These are phyloP conservation scores for Aphrophora alni DNA, from an alignment of 2,888 invertebrate species.

Conservation along the genomic window DNA sequence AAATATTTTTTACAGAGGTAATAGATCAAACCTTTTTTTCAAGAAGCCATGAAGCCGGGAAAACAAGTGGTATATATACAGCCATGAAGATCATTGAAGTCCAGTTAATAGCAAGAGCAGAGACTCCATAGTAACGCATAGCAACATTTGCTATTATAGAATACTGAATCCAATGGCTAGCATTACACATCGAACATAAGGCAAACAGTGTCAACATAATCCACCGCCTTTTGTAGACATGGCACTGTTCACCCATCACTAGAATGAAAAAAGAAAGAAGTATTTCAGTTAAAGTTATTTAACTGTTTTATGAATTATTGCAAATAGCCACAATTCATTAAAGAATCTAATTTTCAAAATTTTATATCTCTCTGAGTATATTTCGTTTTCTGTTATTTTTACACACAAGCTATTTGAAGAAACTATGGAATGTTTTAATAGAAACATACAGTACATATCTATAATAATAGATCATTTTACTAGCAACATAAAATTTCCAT, in stretches of 20 bases:
- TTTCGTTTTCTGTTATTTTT: no score
- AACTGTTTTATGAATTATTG: not conserved
- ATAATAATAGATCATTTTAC: no score
- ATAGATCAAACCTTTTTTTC: constrained; percentile 45
- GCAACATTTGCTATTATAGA: constrained; percentile 62
- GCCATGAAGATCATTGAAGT: constrained; percentile 68
- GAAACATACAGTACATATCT: no score
- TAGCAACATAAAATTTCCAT: no score
- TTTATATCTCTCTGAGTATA: no score
- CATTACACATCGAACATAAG: constrained; percentile 61
- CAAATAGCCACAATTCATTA: no score
- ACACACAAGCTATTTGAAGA: no score
- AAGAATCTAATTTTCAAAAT: no score
- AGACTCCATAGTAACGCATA: constrained; percentile 54
- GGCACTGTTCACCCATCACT: constrained; percentile 34
- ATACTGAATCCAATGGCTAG: constrained; percentile 66
- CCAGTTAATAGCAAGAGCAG: constrained; percentile 61
- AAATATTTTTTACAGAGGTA: no score
- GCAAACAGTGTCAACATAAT: constrained; percentile 61
- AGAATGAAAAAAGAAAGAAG: not conserved
- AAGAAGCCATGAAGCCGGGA: constrained; percentile 60
- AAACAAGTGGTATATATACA: constrained; percentile 66
- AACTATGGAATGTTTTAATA: no score
- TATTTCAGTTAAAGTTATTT: not conserved
- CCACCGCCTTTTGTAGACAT: constrained; percentile 58